Percentiles rank a stretch among this genome's conserved stretches.
Conservation (phyloP, 2,888 invertebrate species). For the Timema podura region DNA sequence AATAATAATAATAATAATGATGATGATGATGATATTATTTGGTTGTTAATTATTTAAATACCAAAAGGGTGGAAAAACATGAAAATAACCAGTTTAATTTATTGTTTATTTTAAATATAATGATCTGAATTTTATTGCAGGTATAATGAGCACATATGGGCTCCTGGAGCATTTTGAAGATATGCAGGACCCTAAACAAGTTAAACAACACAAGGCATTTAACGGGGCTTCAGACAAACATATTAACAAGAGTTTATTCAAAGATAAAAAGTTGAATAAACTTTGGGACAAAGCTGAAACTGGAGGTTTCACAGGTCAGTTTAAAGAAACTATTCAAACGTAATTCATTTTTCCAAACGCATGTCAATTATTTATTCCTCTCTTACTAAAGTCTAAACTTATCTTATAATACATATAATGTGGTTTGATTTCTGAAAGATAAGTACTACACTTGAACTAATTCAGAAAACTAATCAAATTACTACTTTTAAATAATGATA, state of each 20-base stretch:
- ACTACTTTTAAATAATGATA: too few species aligned
- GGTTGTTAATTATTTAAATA: too few species aligned
- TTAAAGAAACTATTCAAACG: background rate
- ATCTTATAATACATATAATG: too few species aligned
- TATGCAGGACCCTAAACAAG: conserved; percentile 54
- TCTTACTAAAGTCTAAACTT: too few species aligned
- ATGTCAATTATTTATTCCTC: background rate
- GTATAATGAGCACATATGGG: conserved; percentile 76
- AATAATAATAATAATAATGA: too few species aligned
- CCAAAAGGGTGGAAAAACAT: too few species aligned
- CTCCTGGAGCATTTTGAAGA: conserved; percentile 76
- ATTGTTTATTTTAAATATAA: background rate
- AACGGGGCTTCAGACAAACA: conserved; percentile 53
- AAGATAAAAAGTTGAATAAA: conserved; percentile 84
- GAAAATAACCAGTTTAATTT: background rate
- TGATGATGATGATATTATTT: too few species aligned
- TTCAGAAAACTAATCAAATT: too few species aligned
- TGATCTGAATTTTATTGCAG: conserved; percentile 38
- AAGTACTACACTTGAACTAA: too few species aligned
- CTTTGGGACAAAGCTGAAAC: conserved; percentile 86
- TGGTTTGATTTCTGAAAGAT: too few species aligned
- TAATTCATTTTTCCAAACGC: background rate
- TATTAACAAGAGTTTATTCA: conserved; percentile 67
- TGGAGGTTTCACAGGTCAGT: conserved; percentile 71
- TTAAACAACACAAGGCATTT: conserved; percentile 54